Evolutionary conservation across 2,888 invertebrate species (phyloP), one percentile per base, ranked within the genome.

Genomic region (Uropetala carovei): DNA sequence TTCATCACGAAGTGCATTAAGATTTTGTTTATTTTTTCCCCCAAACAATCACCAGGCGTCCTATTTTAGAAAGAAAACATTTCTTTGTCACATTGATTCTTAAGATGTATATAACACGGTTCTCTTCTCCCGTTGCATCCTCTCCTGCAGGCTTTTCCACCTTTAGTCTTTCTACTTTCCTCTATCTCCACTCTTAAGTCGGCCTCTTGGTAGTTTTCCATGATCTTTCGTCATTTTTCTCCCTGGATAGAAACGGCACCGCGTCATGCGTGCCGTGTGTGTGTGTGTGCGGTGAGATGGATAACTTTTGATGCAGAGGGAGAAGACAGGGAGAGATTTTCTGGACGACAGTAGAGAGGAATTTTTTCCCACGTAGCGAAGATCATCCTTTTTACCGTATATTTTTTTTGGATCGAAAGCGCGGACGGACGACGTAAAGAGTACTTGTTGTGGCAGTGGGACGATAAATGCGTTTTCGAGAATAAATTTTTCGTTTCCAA

Each of bases 361-460:
- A 22, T 27, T 75, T 75, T 75, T 75, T 75, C 75, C 75, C 75
- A 75, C 75, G 75, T 75, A 75, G 75, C 75, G 75, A 22, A 75
- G 27, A 75, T 43, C 43, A 75, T 75, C 75, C 27, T 27, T 75
- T 27, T 27, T 75, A 22, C 22, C 22, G 22, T 11, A 43, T 43
- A 43, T 75, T 27, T 13, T 22, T 14, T 75, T 27, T 75, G 75
- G 75, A 27, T 27, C 27, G 75, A 27, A 14, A 75, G 4, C 68
- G 27, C 10, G 13, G 75, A 27, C 22, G 75, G 60, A 7, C 14
- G 22, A 22, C 13, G 75, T 75, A 75, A 75, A 75, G 75, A 43
- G 75, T 75, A 22, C 22, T 27, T 13, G 75, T 13, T 27, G 27
- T 22, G 27, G 22, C 22, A 75, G 75, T 27, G 75, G 22, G 75